Percentiles rank a stretch among this genome's conserved stretches.
These are phyloP conservation scores for Cladorhizidae sp. DNA, from an alignment of 37 sponge, comb jelly and placozoan genomes.

Conservation along the genomic window DNA sequence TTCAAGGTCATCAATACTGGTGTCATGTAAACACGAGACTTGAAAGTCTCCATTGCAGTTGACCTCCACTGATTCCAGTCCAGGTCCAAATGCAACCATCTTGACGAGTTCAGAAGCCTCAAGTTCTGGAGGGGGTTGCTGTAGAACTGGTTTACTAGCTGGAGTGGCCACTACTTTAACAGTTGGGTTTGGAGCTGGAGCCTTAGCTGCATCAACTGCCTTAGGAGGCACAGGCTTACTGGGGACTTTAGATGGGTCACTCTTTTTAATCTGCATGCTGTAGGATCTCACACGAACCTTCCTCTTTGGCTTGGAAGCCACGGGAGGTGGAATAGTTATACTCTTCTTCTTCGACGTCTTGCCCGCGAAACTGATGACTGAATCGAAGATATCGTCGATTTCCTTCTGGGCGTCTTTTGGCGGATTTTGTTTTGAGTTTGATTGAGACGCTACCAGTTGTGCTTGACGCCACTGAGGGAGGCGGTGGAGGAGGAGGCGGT, in stretches of 20 bases:
- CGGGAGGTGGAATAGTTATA: slow-evolving; percentile 34
- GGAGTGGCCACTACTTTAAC: not conserved
- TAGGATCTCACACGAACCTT: slow-evolving; percentile 74
- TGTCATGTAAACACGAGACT: slow-evolving; percentile 65
- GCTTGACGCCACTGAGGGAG: slow-evolving; percentile 44
- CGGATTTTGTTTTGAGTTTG: slow-evolving; percentile 9
- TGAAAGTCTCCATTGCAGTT: slow-evolving; percentile 72
- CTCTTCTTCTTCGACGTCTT: slow-evolving; percentile 44
- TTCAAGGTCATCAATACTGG: slow-evolving; percentile 54
- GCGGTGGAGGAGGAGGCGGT: slow-evolving; percentile 71
- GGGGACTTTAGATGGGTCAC: not conserved
- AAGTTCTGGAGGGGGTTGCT: not conserved
- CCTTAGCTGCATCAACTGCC: not conserved
- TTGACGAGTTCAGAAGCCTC: slow-evolving; percentile 25
- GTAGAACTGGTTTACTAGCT: not conserved
- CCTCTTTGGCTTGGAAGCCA: slow-evolving; percentile 76
- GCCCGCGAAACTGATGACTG: slow-evolving; percentile 69
- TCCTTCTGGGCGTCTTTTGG: slow-evolving; percentile 55
- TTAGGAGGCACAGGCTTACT: slow-evolving; percentile 44
- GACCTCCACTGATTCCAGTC: slow-evolving; percentile 78
- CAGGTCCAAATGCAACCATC: slow-evolving; percentile 83
- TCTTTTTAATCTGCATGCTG: slow-evolving; percentile 65
- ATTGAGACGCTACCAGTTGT: not conserved
- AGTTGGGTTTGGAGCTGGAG: not conserved
- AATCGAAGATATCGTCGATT: slow-evolving; percentile 64